Conservation (phyloP, 2,797 vertebrate species). For the Enteromius fasciolatus region DNA sequence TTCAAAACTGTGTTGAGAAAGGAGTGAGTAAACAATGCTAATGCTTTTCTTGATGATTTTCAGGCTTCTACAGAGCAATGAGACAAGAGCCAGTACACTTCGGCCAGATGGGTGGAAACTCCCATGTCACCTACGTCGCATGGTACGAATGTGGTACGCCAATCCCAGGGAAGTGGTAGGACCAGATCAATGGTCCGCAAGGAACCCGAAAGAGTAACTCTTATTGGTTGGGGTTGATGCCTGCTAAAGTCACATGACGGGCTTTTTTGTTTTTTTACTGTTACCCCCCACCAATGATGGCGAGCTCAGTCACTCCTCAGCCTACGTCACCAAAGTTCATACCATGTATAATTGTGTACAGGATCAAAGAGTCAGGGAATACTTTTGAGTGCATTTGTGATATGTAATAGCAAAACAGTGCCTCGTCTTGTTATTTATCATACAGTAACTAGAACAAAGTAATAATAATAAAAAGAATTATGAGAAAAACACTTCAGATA, state of each 20-base stretch:
- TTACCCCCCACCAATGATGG: conserved; percentile 28
- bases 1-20: neutral
- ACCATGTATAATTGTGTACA: conserved; percentile 75
- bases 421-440: conserved; percentile 85
- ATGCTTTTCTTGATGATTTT: conserved; percentile 29
- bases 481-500: conserved; percentile 55
- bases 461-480: conserved; percentile 35
- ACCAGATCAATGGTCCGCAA: neutral
- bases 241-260: conserved; percentile 47
- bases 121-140: conserved; percentile 89
- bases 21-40: neutral
- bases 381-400: conserved; percentile 73
- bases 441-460: conserved; percentile 69
- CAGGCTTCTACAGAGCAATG: conserved; percentile 92
- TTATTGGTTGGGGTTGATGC: conserved; percentile 50
- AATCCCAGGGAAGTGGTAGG: conserved; percentile 95
- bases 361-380: conserved; percentile 78
- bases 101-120: conserved; percentile 88
- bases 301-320: conserved; percentile 57
- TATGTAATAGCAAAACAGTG: conserved; percentile 72
- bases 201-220: conserved; percentile 37
- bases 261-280: conserved; percentile 28
- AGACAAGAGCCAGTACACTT: conserved; percentile 94
- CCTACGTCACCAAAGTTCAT: conserved; percentile 63
- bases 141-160: conserved; percentile 97